Conservation (phyloP, 2,797 vertebrate species). For the Orestias chungarensis region DNA sequence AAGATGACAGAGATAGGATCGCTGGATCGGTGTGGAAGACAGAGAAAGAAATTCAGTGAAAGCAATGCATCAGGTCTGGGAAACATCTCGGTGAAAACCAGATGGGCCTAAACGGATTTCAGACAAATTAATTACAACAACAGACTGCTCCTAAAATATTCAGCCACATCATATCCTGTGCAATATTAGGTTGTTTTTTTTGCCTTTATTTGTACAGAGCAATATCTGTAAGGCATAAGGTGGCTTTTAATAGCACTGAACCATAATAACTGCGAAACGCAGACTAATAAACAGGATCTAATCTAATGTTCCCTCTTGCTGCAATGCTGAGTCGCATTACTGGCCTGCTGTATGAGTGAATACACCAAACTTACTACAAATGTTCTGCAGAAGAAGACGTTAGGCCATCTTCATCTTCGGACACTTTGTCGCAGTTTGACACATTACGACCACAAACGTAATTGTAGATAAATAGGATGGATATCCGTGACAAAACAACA, state of each 20-base stretch:
- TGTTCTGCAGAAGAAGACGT: constrained; percentile 8
- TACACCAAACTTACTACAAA: background rate
- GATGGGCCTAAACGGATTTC: constrained; percentile 54
- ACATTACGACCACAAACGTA: background rate
- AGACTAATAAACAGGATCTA: constrained; percentile 45
- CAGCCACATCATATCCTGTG: constrained; percentile 67
- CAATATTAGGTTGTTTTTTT: constrained; percentile 64
- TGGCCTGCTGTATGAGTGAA: too few species aligned
- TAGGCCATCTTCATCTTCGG: background rate
- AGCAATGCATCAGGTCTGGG: constrained; percentile 50
- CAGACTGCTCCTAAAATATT: constrained; percentile 46
- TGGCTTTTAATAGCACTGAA: constrained; percentile 62
- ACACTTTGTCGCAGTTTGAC: background rate
- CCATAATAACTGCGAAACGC: constrained; percentile 48
- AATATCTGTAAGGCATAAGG: constrained; percentile 47
- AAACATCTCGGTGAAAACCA: constrained; percentile 66
- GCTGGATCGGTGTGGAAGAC: constrained; percentile 3
- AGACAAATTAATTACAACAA: constrained; percentile 69
- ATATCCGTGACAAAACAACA: background rate
- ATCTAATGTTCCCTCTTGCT: too few species aligned
- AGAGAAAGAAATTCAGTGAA: constrained; percentile 27
- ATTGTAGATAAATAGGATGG: background rate
- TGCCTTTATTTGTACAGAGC: constrained; percentile 46
- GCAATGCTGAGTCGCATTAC: too few species aligned
- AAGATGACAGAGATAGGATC: constrained; percentile 21